phyloP scores from a whole-genome alignment of 2,113 vertebrate genomes.

The Cyprinus carpio region DNA sequence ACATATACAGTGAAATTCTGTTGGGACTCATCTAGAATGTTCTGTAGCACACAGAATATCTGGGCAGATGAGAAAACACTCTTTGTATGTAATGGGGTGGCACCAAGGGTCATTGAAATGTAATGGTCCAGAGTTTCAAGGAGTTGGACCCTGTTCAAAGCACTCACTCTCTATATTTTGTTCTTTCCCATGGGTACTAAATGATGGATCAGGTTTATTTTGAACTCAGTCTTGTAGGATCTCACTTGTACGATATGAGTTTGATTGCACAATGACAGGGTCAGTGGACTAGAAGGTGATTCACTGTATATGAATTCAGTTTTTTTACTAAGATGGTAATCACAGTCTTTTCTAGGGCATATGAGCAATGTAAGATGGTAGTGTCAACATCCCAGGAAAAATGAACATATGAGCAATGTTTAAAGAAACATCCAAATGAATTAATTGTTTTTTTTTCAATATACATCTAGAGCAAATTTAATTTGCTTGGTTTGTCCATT shows the following conservation, averaged over 20 bases:
- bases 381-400: no score
- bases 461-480: no score
- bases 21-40: not conserved
- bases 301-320: not conserved
- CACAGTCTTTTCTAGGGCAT: no score
- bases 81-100: constrained; percentile 38
- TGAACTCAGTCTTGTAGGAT: constrained; percentile 63
- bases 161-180: constrained; percentile 64
- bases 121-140: constrained; percentile 48
- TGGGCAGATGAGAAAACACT: constrained; percentile 21
- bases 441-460: no score
- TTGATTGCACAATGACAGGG: constrained; percentile 53
- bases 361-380: no score
- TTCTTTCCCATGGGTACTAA: constrained; percentile 57
- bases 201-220: constrained; percentile 65
- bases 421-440: no score
- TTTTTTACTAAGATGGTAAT: no score
- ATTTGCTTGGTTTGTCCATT: no score
- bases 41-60: not conserved
- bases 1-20: no score
- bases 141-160: constrained; percentile 39
- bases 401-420: no score
- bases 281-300: constrained; percentile 31
- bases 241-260: constrained; percentile 66
- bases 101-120: constrained; percentile 47